Evolutionary conservation across 2,797 vertebrate species (phyloP).

Genomic region (Lepus townsendii): DNA sequence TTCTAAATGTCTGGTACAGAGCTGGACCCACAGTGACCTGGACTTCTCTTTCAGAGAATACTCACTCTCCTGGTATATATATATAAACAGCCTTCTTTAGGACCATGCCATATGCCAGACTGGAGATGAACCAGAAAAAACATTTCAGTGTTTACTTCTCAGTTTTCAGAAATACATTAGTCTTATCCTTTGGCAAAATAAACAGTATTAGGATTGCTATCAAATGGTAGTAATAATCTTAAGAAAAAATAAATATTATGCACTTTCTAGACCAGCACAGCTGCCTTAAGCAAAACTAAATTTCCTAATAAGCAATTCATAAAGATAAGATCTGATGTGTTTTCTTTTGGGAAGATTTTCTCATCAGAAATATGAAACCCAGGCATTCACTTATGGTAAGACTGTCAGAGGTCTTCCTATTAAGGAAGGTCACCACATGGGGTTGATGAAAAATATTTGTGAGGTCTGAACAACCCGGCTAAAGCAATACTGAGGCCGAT

Average conservation of each 20-base stretch:
- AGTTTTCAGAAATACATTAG: constrained; percentile 5
- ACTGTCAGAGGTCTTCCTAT: neutral
- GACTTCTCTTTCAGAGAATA: neutral
- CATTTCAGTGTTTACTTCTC: neutral
- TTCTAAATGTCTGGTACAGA: neutral
- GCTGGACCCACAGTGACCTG: neutral
- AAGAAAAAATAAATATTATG: neutral
- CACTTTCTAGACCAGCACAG: neutral
- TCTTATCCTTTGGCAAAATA: constrained; percentile 1
- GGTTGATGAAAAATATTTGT: neutral
- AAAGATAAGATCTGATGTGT: neutral
- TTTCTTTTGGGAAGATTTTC: constrained; percentile 35
- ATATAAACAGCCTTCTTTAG: neutral
- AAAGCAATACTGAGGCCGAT: neutral
- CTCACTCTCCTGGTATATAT: neutral
- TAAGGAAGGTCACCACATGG: neutral
- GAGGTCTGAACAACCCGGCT: neutral
- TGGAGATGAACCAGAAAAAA: neutral
- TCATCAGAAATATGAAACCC: neutral
- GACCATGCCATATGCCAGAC: neutral
- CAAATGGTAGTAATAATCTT: neutral
- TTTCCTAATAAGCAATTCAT: constrained; percentile 18
- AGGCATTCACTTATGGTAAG: neutral
- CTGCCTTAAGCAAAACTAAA: neutral
- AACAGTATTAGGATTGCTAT: constrained; percentile 29